A percentile compares a stretch with the other conserved stretches of the same genome.
These are phyloP conservation scores for Lepidochitona cinerea DNA, from an alignment of 2,888 invertebrate species.

Conservation along the genomic window DNA sequence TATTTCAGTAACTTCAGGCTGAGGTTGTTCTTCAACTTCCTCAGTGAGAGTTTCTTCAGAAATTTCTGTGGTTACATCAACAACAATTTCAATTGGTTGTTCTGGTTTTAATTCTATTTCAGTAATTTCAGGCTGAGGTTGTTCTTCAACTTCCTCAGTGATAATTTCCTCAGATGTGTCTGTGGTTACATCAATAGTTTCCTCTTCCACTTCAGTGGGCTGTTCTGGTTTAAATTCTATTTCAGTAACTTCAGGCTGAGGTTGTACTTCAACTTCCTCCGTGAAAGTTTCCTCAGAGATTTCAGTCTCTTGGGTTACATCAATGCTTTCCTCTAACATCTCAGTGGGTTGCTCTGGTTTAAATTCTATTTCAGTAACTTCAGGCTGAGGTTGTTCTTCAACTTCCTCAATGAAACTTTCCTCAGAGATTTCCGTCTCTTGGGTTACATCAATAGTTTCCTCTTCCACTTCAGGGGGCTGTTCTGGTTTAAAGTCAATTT, in stretches of 20 bases:
- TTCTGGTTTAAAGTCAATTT: conserved; percentile 15
- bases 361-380: background rate
- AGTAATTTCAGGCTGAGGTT: background rate
- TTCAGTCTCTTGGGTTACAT: background rate
- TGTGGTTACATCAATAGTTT: too few relatives aligned
- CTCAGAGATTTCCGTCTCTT: conserved; percentile 23
- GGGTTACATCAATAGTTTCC: background rate
- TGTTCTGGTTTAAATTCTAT: background rate
- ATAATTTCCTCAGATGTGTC: background rate
- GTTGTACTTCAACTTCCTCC: background rate
- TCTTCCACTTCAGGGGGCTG: conserved; percentile 1
- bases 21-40: conserved; percentile 19
- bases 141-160: background rate
- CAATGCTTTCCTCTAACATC: background rate
- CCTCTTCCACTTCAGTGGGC: too few relatives aligned
- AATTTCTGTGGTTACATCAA: background rate
- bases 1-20: background rate
- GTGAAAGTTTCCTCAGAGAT: background rate
- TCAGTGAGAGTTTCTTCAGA: background rate
- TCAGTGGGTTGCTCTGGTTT: background rate
- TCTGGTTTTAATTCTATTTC: background rate
- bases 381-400: background rate
- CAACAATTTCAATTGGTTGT: background rate
- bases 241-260: background rate
- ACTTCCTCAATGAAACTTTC: background rate